A percentile compares a stretch with the other conserved stretches of the same genome.
These are phyloP conservation scores for Cantharis rufa DNA, from an alignment of 2,888 invertebrate genomes.

Conservation along the genomic window DNA sequence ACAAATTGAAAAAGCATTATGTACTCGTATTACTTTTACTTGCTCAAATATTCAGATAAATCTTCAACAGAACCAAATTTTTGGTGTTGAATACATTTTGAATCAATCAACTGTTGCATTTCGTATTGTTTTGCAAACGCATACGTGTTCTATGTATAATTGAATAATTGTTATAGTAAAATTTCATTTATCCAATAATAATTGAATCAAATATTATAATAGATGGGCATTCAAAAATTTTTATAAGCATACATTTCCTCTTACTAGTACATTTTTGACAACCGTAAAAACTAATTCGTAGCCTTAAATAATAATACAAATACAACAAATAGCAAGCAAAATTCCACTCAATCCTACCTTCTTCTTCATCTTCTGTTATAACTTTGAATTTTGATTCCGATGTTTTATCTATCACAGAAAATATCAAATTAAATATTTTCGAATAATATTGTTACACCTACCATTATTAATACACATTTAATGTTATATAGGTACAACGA, in stretches of 20 bases:
- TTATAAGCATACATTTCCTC: not conserved
- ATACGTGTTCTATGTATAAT: not conserved
- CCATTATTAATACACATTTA: not conserved
- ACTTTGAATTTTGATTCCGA: slow-evolving; percentile 5
- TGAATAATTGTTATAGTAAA: not conserved
- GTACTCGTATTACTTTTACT: not conserved
- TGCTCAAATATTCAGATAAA: not conserved
- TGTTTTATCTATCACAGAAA: slow-evolving; percentile 8
- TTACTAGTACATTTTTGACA: not conserved
- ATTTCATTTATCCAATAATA: not conserved
- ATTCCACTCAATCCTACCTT: slow-evolving; percentile 20
- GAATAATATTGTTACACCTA: not conserved
- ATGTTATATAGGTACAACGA: too few species aligned
- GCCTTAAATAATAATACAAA: not conserved
- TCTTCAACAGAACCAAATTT: too few species aligned
- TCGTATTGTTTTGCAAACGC: not conserved
- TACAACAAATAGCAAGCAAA: not conserved
- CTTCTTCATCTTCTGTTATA: slow-evolving; percentile 14
- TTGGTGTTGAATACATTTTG: not conserved
- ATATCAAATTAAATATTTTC: not conserved
- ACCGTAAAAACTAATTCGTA: not conserved
- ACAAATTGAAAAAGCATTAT: too few species aligned
- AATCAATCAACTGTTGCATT: not conserved
- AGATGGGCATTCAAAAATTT: not conserved
- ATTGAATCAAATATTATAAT: not conserved